Conservation (phyloP, 2,113 vertebrate species). For the Phocoena phocoena region DNA sequence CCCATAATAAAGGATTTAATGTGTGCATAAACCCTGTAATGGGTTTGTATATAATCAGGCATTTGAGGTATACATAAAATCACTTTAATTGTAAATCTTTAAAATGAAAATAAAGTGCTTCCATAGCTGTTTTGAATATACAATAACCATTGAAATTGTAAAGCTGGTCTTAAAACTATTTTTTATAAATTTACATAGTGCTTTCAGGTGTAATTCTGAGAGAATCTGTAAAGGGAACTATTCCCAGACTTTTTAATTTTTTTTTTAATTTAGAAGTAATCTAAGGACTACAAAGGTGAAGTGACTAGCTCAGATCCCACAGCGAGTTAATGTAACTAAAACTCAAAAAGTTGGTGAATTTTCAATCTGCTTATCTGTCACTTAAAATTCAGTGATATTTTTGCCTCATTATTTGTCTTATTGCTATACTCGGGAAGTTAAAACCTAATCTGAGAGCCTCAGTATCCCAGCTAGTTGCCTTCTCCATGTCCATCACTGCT, state of each 20-base stretch:
- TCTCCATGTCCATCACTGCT: not conserved
- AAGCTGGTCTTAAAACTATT: conserved; percentile 69
- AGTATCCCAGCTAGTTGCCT: not conserved
- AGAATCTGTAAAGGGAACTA: conserved; percentile 25
- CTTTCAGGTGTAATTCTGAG: conserved; percentile 56
- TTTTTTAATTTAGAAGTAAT: not conserved
- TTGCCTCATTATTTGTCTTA: not conserved
- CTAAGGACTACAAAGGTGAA: not conserved
- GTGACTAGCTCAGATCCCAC: not conserved
- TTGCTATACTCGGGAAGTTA: not conserved
- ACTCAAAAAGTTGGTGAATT: not conserved
- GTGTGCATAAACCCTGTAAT: conserved; percentile 77
- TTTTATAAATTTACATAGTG: conserved; percentile 66
- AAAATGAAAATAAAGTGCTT: conserved; percentile 78
- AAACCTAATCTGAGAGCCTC: not conserved
- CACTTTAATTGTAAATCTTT: conserved; percentile 77
- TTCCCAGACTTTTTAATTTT: not conserved
- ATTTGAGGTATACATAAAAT: conserved; percentile 67
- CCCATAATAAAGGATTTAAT: conserved; percentile 78
- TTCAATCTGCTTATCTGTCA: not conserved
- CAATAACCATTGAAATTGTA: conserved; percentile 69
- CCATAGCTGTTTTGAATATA: conserved; percentile 70
- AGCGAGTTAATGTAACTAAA: not conserved
- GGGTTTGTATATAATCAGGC: conserved; percentile 73
- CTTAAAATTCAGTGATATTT: conserved; percentile 29